Percentiles rank a stretch among this genome's conserved stretches.
These are phyloP conservation scores for Osmerus eperlanus DNA, from an alignment of 2,113 vertebrate species.

Conservation along the genomic window DNA sequence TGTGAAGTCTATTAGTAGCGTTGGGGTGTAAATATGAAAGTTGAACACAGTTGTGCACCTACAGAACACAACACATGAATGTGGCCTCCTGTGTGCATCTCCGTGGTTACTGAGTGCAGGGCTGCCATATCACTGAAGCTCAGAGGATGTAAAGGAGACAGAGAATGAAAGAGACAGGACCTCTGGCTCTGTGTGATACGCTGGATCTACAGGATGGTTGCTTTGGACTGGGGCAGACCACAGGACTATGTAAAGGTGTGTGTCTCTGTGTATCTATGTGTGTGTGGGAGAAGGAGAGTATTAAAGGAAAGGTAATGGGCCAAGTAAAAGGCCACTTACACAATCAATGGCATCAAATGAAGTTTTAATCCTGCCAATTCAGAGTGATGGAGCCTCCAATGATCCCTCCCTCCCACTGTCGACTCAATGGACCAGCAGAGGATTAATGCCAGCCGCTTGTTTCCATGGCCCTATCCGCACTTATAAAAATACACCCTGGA, in stretches of 20 bases:
- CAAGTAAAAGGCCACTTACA: conserved; percentile 53
- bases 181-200: no score
- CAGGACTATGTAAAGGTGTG: no score
- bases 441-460: no score
- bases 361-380: conserved; percentile 50
- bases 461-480: no score
- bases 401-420: conserved; percentile 26
- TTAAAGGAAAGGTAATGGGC: conserved; percentile 52
- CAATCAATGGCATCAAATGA: conserved; percentile 54
- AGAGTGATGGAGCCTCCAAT: conserved; percentile 38
- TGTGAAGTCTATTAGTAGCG: conserved; percentile 12
- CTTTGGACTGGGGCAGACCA: no score
- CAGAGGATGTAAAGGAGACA: neutral
- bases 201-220: no score
- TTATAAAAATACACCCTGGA: no score
- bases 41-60: no score
- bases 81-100: neutral
- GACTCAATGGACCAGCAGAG: conserved; percentile 9
- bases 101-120: neutral
- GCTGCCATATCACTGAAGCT: neutral
- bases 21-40: neutral
- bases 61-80: no score
- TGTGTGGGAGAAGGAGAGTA: conserved; percentile 20
- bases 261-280: neutral
- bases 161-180: neutral